phyloP scores from a whole-genome alignment of 2,888 invertebrate species.

The Calameuta filiformis region DNA sequence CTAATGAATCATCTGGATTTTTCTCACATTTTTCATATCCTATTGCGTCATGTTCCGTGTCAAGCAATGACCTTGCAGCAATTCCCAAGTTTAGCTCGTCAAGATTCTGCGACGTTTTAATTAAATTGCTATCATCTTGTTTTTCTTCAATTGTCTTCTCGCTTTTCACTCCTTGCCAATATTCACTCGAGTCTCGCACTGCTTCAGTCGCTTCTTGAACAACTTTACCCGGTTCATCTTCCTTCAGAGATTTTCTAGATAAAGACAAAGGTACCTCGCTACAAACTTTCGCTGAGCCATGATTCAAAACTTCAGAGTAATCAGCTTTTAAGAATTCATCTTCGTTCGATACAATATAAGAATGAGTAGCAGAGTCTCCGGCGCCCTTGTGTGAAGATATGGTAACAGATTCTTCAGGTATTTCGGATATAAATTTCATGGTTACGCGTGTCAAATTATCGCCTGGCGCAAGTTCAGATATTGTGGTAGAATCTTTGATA shows the following conservation, averaged over 20 bases:
- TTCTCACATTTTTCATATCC: neutral
- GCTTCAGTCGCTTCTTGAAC: neutral
- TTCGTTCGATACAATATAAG: neutral
- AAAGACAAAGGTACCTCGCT: neutral
- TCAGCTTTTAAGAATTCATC: neutral
- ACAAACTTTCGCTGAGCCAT: neutral
- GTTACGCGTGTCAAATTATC: neutral
- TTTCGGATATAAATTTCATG: neutral
- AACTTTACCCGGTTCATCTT: neutral
- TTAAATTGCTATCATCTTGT: neutral
- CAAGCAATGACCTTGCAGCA: neutral
- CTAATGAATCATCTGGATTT: neutral
- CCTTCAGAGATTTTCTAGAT: neutral
- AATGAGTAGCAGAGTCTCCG: neutral
- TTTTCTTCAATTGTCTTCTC: neutral
- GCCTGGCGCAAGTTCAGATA: neutral
- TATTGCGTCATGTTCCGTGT: neutral
- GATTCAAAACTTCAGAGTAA: constrained; percentile 14
- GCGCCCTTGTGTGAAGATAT: neutral
- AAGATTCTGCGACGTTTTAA: neutral
- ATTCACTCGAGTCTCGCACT: neutral
- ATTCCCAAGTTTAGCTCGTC: neutral
- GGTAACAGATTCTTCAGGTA: neutral
- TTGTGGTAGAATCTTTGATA: neutral
- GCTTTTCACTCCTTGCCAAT: neutral